A percentile compares a stretch with the other conserved stretches of the same genome.
Conservation (phyloP, 2,888 invertebrate genomes). For the Unio pictorum region DNA sequence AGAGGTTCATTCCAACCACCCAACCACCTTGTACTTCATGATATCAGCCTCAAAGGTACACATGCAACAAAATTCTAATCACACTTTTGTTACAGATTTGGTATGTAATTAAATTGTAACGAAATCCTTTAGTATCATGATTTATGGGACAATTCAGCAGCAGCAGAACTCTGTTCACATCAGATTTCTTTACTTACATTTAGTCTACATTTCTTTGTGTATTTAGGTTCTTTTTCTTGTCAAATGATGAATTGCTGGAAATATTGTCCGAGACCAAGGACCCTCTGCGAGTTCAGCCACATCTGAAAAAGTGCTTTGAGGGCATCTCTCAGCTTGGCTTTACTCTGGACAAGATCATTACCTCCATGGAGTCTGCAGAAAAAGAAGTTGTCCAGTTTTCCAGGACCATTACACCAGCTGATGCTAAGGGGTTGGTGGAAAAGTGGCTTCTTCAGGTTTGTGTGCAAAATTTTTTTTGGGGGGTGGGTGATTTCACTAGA, state of each 20-base stretch:
- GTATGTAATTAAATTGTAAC: too few relatives aligned
- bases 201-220: not conserved
- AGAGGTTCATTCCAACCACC: too few relatives aligned
- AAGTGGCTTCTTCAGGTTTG: constrained; percentile 68
- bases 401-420: constrained; percentile 62
- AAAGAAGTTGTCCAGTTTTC: constrained; percentile 66
- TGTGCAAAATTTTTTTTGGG: not conserved
- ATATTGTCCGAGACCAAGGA: constrained; percentile 71
- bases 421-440: constrained; percentile 69
- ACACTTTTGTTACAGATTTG: too few relatives aligned
- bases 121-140: too few relatives aligned
- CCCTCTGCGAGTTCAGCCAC: constrained; percentile 71
- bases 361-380: constrained; percentile 70
- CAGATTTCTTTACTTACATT: not conserved
- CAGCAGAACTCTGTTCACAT: not conserved
- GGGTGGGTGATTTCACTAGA: too few relatives aligned
- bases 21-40: too few relatives aligned
- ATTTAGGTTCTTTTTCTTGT: constrained; percentile 70
- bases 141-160: too few relatives aligned
- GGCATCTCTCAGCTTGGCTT: constrained; percentile 69
- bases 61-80: too few relatives aligned
- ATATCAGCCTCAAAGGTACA: too few relatives aligned
- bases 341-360: constrained; percentile 63
- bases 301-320: constrained; percentile 71
- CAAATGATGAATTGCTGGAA: constrained; percentile 71